Conservation (phyloP, 2,113 vertebrate species). For the Alligator sinensis region DNA sequence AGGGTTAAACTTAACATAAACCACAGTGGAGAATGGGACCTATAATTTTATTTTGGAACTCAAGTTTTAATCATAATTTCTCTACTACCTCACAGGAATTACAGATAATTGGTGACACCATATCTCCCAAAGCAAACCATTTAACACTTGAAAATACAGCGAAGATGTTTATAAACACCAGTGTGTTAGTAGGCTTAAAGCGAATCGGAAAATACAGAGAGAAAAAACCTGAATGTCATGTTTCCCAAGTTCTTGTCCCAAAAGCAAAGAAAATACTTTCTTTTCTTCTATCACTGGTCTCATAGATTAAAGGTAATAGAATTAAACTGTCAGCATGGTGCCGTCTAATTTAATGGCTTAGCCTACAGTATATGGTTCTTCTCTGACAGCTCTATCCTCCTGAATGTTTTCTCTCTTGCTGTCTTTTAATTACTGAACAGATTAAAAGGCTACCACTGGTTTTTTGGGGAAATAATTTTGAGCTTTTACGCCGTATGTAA, state of each 20-base stretch:
- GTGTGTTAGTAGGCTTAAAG: neutral
- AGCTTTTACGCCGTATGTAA: constrained; percentile 30
- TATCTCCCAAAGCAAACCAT: neutral
- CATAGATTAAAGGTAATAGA: constrained; percentile 31
- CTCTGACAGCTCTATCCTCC: constrained; percentile 11
- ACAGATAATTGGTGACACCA: neutral
- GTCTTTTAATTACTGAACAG: constrained; percentile 64
- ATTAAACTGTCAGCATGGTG: constrained; percentile 14
- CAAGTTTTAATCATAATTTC: neutral
- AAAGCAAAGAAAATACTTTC: neutral
- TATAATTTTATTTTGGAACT: neutral
- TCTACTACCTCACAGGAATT: neutral
- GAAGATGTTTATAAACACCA: neutral
- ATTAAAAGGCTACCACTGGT: neutral
- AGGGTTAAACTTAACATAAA: neutral
- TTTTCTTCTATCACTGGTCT: neutral
- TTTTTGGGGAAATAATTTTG: neutral
- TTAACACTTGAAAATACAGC: neutral
- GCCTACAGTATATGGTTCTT: neutral
- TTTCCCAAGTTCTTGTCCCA: neutral
- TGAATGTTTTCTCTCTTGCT: constrained; percentile 19
- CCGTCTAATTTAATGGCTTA: constrained; percentile 10
- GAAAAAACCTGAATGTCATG: neutral
- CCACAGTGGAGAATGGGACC: neutral
- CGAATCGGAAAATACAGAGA: neutral